phyloP scores from a whole-genome alignment of 2,797 vertebrate species.

The Gallinago stenura region DNA sequence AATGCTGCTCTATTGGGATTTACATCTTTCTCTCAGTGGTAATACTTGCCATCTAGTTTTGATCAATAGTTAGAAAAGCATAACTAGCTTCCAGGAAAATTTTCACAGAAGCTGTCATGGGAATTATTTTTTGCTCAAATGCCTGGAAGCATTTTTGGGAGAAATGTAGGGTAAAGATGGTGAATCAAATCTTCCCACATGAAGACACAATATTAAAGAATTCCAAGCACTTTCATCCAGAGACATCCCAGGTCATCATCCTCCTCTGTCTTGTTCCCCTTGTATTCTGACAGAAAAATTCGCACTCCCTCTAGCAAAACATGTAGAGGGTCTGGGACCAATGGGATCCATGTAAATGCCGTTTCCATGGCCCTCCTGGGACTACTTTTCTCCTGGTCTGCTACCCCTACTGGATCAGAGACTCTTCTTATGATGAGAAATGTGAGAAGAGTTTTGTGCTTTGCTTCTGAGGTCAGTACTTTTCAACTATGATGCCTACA shows the following conservation, averaged over 20 bases:
- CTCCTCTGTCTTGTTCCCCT: not conserved
- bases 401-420: not conserved
- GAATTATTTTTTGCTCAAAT: not conserved
- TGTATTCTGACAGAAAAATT: not conserved
- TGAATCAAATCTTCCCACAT: not conserved
- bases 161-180: not conserved
- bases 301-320: not conserved
- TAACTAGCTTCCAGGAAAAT: not conserved
- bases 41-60: not conserved
- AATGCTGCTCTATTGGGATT: not conserved
- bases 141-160: not conserved
- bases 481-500: not conserved
- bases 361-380: not conserved
- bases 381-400: not conserved
- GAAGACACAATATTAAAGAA: not conserved
- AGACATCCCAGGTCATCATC: not conserved
- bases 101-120: not conserved
- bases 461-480: not conserved
- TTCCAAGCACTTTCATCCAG: not conserved
- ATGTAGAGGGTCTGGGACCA: not conserved
- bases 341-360: not conserved
- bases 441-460: not conserved
- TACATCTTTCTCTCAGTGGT: slow-evolving; percentile 13
- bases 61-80: not conserved
- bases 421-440: not conserved